These are phyloP conservation scores for Delphinapterus leucas DNA, from an alignment of 2,113 vertebrate species.

Conservation along the genomic window DNA sequence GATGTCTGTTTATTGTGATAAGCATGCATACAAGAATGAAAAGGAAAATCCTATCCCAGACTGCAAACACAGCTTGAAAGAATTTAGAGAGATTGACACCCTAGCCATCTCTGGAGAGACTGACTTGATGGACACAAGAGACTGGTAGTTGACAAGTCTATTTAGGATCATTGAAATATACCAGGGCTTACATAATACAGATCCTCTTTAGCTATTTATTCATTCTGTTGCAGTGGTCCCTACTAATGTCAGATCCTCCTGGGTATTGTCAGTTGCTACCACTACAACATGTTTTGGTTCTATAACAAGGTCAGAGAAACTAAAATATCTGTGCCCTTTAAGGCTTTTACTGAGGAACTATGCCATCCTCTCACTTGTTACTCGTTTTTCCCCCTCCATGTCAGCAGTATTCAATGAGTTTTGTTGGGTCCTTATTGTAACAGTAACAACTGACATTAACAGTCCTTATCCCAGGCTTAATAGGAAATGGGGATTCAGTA, in stretches of 20 bases:
- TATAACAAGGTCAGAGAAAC: neutral
- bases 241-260: neutral
- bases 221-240: neutral
- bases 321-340: neutral
- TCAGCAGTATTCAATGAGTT: neutral
- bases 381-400: too few relatives aligned
- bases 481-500: neutral
- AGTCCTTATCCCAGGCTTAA: neutral
- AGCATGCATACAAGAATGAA: neutral
- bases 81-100: neutral
- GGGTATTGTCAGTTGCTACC: neutral
- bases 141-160: neutral
- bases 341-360: neutral
- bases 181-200: neutral
- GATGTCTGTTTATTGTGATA: neutral
- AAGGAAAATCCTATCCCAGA: neutral
- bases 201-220: neutral
- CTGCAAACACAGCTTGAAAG: neutral
- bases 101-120: neutral
- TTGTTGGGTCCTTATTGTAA: neutral
- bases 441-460: neutral
- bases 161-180: neutral
- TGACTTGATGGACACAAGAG: neutral
- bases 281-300: neutral
- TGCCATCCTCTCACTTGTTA: neutral